phyloP scores from a whole-genome alignment of 2,113 vertebrate species.

The Saccopteryx bilineata region DNA sequence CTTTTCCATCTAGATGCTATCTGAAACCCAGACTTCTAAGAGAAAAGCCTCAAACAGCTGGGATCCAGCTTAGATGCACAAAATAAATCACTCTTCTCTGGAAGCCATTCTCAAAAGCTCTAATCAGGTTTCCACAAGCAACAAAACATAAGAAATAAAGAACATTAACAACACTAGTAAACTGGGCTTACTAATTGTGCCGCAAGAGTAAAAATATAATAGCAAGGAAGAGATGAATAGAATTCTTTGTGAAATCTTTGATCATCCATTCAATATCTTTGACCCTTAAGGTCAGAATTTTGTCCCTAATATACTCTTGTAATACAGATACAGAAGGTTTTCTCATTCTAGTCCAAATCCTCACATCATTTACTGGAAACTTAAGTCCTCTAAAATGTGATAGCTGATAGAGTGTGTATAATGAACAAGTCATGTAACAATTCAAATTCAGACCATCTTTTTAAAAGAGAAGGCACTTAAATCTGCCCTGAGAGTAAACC shows the following conservation, averaged over 20 bases:
- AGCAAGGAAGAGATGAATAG: conserved; percentile 72
- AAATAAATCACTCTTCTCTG: conserved; percentile 84
- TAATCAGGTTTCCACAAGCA: conserved; percentile 78
- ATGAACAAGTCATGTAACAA: conserved; percentile 25
- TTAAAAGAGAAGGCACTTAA: conserved; percentile 16
- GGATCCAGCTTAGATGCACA: conserved; percentile 83
- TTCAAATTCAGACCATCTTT: conserved; percentile 19
- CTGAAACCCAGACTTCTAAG: conserved; percentile 71
- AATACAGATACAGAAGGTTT: conserved; percentile 76
- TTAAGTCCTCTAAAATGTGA: conserved; percentile 75
- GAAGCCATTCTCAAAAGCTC: conserved; percentile 81
- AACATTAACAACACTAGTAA: conserved; percentile 80
- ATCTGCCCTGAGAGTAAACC: conserved; percentile 28
- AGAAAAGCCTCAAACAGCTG: conserved; percentile 73
- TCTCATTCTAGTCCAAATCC: conserved; percentile 78
- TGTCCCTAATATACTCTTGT: conserved; percentile 77
- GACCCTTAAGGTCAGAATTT: conserved; percentile 81
- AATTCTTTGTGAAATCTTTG: conserved; percentile 78
- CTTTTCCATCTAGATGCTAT: conserved; percentile 71
- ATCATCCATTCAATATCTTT: conserved; percentile 71
- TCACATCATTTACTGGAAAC: conserved; percentile 80
- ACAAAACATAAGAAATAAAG: conserved; percentile 84
- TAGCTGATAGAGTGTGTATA: background rate
- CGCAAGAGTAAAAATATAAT: conserved; percentile 73
- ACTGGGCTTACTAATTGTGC: conserved; percentile 80